Percentiles rank a stretch among this genome's conserved stretches.
Evolutionary conservation across 2,888 invertebrate genomes (phyloP).

Genomic region (Agriopis leucophaearia): DNA sequence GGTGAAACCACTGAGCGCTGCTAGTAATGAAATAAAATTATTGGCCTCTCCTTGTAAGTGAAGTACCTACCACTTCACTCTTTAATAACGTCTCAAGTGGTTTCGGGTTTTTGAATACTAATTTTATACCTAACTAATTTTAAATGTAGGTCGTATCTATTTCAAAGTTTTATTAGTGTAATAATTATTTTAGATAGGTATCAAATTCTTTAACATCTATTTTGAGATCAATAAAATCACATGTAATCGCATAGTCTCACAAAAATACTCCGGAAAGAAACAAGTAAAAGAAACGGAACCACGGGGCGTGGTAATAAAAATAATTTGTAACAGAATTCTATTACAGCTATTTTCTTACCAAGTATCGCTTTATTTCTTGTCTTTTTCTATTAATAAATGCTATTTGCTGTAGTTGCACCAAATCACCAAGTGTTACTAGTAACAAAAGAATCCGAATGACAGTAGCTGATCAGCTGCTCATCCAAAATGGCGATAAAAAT

Average conservation of each 20-base stretch:
- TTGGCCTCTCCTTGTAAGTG: too few species aligned
- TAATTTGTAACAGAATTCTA: constrained; percentile 9
- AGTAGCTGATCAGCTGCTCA: too few species aligned
- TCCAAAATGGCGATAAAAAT: too few species aligned
- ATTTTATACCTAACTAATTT: neutral
- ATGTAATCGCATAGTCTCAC: too few species aligned
- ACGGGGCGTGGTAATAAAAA: constrained; percentile 14
- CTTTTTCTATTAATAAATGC: neutral
- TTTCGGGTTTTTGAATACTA: neutral
- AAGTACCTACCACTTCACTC: too few species aligned
- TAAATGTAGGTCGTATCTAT: neutral
- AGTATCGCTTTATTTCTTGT: neutral
- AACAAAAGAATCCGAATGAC: too few species aligned
- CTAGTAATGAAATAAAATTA: too few species aligned
- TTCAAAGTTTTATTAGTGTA: too few species aligned
- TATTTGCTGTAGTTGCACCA: too few species aligned
- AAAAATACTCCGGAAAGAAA: constrained; percentile 1
- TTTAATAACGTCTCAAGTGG: neutral
- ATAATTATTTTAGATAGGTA: neutral
- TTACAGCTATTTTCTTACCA: constrained; percentile 3
- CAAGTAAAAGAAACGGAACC: constrained; percentile 4
- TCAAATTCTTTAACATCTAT: neutral
- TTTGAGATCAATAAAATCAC: neutral
- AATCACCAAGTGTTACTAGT: too few species aligned
- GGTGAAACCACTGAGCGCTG: too few species aligned